A percentile compares a stretch with the other conserved stretches of the same genome.
These are phyloP conservation scores for Andricus curvator DNA, from an alignment of 2,888 invertebrate genomes.

Conservation along the genomic window DNA sequence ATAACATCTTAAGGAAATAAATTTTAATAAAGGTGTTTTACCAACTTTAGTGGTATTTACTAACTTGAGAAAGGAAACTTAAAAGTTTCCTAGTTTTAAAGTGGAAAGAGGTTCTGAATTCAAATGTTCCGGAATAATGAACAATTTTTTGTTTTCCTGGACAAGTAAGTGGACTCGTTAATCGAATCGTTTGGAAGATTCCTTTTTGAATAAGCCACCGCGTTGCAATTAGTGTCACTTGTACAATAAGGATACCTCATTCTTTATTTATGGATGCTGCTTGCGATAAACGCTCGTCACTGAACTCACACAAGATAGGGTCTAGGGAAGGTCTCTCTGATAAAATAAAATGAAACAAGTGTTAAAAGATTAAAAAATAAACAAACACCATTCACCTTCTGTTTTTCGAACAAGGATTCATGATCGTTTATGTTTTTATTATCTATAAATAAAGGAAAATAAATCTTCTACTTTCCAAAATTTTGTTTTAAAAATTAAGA, in stretches of 20 bases:
- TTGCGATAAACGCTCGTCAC: slow-evolving; percentile 55
- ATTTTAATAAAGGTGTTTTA: too few species aligned
- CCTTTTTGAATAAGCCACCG: slow-evolving; percentile 8
- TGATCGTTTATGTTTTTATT: slow-evolving; percentile 22
- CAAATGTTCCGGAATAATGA: not conserved
- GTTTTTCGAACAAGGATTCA: slow-evolving; percentile 22
- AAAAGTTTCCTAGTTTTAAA: not conserved
- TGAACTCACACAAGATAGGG: slow-evolving; percentile 43
- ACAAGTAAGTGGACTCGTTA: slow-evolving; percentile 14
- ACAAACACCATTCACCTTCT: slow-evolving; percentile 49
- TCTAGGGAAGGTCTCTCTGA: slow-evolving; percentile 55
- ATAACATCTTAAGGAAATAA: too few species aligned
- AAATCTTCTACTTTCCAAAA: not conserved
- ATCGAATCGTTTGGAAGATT: slow-evolving; percentile 15
- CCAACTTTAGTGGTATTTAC: not conserved
- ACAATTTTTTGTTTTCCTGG: not conserved
- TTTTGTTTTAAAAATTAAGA: not conserved
- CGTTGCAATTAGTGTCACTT: slow-evolving; percentile 21
- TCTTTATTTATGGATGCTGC: slow-evolving; percentile 45
- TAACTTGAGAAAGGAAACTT: not conserved
- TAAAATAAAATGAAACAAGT: slow-evolving; percentile 57
- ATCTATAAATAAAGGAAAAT: not conserved
- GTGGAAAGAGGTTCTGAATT: not conserved
- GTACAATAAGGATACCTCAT: slow-evolving; percentile 18
- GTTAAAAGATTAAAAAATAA: slow-evolving; percentile 53